Base-by-base conservation (phyloP, 2,113 vertebrate species). In the Corapipo altera region DNA sequence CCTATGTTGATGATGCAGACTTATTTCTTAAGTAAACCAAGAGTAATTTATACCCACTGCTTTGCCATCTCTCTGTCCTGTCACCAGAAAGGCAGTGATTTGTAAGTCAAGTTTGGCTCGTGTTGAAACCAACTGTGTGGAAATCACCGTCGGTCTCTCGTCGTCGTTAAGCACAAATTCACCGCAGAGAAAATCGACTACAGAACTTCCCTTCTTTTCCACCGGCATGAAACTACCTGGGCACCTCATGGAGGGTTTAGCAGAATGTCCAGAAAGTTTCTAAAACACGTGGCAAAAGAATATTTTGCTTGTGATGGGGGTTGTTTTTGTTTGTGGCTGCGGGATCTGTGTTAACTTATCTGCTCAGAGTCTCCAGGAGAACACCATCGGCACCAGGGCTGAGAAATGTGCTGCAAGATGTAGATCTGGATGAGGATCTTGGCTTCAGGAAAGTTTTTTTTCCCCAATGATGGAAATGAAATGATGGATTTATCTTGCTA, bases 21-120 rank as follows among this genome's bases (percentile, higher is more conserved):
- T 85, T 51, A 37, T 62, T 96, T 77, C 93, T 95, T 72, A 80
- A 89, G 90, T 91, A 93, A 96, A 96, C 48, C 12, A 33, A 32
- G 35, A 26, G 39, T 51, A 90, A 80, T 80, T 96, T 62, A 75
- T 80, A 81, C 82, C 75, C 32, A 23, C 79, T 71, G 78, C 84
- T 59, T 74, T 91, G 85, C 94, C 82, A 58, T 54, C 85, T 85
- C 1, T 15, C 85, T 66, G 57, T 84, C 46, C 80, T 66, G 66
- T 10, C 57, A 9, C 20, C 73, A 88, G 21, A 65, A 76, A 67
- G 57, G 85, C 55, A 24, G 46, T 0, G 5, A 90, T 90, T 81
- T 92, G 79, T 51, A 6, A 13, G 51, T 62, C 76, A 75, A 73
- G 58, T 65, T 44, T 88, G 79, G 86, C 69, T 92, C 22, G 12